These are phyloP conservation scores for Caenorhabditis briggsae DNA, from an alignment of 1,140 invertebrate genomes.

Conservation along the genomic window DNA sequence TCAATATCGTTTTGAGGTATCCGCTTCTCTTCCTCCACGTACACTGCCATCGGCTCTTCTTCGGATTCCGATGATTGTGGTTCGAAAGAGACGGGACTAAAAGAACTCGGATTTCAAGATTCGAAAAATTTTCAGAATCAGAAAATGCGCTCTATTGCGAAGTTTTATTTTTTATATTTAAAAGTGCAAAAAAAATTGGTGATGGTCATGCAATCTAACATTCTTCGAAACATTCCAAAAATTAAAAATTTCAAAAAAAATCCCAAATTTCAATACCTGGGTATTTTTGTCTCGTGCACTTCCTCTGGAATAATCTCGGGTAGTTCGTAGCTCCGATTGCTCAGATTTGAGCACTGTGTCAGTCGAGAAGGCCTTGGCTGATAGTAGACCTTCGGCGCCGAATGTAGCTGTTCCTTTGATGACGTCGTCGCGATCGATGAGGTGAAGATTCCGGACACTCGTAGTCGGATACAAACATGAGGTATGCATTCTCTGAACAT, in stretches of 20 bases:
- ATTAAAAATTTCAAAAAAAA: neutral
- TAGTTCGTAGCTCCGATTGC: neutral
- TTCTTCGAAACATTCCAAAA: constrained; percentile 5
- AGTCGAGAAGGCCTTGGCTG: constrained; percentile 7
- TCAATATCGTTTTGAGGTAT: constrained; percentile 73
- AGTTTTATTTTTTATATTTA: too few relatives aligned
- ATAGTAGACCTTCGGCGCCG: constrained; percentile 8
- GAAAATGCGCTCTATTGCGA: too few relatives aligned
- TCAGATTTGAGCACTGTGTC: neutral
- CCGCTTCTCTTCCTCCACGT: constrained; percentile 17
- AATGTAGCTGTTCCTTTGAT: neutral
- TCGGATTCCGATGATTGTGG: constrained; percentile 65
- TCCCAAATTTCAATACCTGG: neutral
- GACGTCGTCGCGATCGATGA: neutral
- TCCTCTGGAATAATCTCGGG: constrained; percentile 32
- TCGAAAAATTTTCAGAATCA: too few relatives aligned
- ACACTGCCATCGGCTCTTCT: constrained; percentile 57
- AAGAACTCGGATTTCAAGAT: too few relatives aligned
- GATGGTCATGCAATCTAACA: neutral
- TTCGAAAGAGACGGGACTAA: constrained; percentile 22
- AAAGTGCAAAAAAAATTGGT: too few relatives aligned
- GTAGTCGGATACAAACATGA: constrained; percentile 20
- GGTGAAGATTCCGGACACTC: neutral
- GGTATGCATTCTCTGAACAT: constrained; percentile 45
- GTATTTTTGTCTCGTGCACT: constrained; percentile 19